phyloP scores from a whole-genome alignment of 2,113 vertebrate genomes.

The Tenrec ecaudatus region DNA sequence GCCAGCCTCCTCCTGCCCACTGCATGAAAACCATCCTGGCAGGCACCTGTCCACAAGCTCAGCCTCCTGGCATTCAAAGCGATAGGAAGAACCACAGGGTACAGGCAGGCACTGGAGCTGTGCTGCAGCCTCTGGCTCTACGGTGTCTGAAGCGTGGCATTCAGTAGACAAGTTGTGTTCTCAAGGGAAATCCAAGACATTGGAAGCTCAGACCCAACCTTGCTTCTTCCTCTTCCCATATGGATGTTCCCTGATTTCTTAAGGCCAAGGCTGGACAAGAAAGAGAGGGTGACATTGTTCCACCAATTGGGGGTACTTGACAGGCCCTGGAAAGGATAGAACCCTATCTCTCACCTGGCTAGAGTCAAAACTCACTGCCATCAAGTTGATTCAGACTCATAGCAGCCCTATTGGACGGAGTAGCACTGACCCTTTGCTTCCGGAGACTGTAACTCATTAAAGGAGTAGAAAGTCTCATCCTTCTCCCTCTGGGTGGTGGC shows the following conservation, averaged over 20 bases:
- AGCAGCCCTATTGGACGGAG: no score
- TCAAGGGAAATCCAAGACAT: neutral
- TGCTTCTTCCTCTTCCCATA: neutral
- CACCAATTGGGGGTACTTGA: no score
- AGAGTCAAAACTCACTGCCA: neutral
- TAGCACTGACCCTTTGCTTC: no score
- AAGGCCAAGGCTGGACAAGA: neutral
- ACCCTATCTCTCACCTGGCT: accelerated
- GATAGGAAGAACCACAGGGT: accelerated
- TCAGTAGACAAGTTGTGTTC: neutral
- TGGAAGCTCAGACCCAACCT: neutral
- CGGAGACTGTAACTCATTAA: no score
- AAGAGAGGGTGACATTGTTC: neutral
- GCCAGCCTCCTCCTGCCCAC: no score
- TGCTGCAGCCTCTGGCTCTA: accelerated
- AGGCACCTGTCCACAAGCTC: neutral
- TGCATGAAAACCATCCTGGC: neutral
- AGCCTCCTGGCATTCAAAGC: neutral
- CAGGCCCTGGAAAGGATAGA: neutral
- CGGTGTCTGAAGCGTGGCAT: neutral
- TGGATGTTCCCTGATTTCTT: neutral
- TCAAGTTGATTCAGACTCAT: no score
- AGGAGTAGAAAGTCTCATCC: no score
- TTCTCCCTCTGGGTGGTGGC: no score
- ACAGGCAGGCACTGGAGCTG: accelerated